Conservation (phyloP, 1,140 invertebrate species). For the Steinernema khuongi region DNA sequence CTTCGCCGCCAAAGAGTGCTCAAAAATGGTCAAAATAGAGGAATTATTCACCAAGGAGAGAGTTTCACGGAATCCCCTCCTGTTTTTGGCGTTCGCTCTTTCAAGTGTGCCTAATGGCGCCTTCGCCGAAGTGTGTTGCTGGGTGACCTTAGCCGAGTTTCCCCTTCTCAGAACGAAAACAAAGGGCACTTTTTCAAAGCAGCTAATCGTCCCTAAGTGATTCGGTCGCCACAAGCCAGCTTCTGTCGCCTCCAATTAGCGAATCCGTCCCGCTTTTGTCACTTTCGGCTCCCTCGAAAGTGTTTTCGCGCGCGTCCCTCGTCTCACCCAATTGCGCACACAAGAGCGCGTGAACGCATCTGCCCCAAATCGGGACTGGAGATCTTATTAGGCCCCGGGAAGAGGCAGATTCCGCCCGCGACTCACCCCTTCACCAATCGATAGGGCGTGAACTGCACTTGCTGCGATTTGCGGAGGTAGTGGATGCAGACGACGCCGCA, state of each 20-base stretch:
- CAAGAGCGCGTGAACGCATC: slow-evolving; percentile 6
- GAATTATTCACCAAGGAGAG: too few relatives aligned
- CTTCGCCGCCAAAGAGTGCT: too few relatives aligned
- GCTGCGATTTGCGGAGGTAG: slow-evolving; percentile 22
- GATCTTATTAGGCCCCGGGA: background rate
- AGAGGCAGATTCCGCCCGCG: background rate
- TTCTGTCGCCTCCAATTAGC: background rate
- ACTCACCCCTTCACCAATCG: background rate
- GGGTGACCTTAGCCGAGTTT: too few relatives aligned
- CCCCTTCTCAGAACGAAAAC: too few relatives aligned
- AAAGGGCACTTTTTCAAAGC: too few relatives aligned
- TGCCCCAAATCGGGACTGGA: background rate
- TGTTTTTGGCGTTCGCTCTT: too few relatives aligned
- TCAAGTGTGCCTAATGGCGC: too few relatives aligned
- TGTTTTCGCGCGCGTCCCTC: background rate
- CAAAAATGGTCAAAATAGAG: too few relatives aligned
- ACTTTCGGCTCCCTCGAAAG: background rate
- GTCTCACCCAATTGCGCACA: background rate
- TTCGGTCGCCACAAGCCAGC: too few relatives aligned
- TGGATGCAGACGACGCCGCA: slow-evolving; percentile 22
- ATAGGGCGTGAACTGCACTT: slow-evolving; percentile 14
- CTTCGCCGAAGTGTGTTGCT: too few relatives aligned
- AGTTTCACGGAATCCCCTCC: too few relatives aligned
- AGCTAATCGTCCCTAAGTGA: background rate
- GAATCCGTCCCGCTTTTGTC: background rate